Evolutionary conservation across 1,140 invertebrate species (phyloP), one percentile per base, ranked within the genome.

Genomic region (Drosophila bocqueti): DNA sequence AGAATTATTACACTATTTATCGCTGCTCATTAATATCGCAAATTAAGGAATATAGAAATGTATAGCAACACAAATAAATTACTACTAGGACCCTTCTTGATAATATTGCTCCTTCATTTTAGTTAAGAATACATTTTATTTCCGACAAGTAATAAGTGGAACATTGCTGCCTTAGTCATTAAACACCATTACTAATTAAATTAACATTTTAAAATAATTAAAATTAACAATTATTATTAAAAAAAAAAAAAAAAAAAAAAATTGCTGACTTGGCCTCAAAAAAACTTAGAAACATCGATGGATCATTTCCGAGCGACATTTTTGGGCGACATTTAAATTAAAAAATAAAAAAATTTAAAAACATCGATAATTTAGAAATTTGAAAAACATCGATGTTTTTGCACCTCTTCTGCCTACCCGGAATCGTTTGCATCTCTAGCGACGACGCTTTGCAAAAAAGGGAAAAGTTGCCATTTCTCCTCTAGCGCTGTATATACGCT

Each of bases 401-500:
- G 43, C 24, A 24, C 24, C 24, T 24, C 24, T 24, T 15, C 26
- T 42, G 34, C 29, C 5, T 3, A 16, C 34, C 7, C 24, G 47
- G 1, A 21, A 63, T 45, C 31, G n/a, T 16, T 47, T 31, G 58
- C 68, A 85, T 60, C 54, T 75, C 57, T 72, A 60, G 46, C 69
- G 81, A 69, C 84, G 83, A 86, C 83, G 85, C 84, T 81, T 81
- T 79, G 81, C 63, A 90, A 81, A 83, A 75, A 75, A 57, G n/a
- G 62, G 29, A 31, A 47, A 45, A 72, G 59, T 61, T 68, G 62
- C 0, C 13, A 50, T 24, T 58, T 71, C 15, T 42, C n/a, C 18
- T 69, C 66, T 78, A 59, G 15, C 63, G 50, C 54, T 57, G 52
- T 38, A 40, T 74, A 55, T 83, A 76, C 29, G 63, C 45, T 69